These are phyloP conservation scores for Meloidogyne exigua DNA, from an alignment of 1,140 invertebrate genomes.

Conservation along the genomic window DNA sequence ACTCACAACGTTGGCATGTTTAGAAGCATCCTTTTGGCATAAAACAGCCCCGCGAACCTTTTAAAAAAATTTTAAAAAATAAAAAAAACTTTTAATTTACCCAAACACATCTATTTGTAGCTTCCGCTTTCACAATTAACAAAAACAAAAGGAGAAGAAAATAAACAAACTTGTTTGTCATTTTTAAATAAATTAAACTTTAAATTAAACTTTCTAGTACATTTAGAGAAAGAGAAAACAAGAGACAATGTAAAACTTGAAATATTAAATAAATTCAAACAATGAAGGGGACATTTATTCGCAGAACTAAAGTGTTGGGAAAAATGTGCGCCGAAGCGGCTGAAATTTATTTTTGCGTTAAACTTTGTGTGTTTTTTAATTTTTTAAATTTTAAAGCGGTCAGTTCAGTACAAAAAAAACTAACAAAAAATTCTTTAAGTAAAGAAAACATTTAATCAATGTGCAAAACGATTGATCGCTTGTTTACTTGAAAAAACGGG, in stretches of 20 bases:
- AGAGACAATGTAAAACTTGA: no score
- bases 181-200: not conserved
- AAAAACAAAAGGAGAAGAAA: not conserved
- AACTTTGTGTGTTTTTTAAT: no score
- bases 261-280: no score
- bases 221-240: no score
- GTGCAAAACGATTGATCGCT: not conserved
- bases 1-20: slow-evolving; percentile 37
- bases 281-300: no score
- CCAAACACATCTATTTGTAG: slow-evolving; percentile 20
- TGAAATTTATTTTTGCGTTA: no score
- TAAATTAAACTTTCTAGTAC: not conserved
- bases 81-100: not conserved
- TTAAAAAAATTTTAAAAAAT: not conserved
- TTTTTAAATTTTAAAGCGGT: no score
- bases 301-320: no score
- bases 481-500: not conserved
- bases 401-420: no score
- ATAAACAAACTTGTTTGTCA: no score
- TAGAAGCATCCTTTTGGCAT: slow-evolving; percentile 35
- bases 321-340: no score
- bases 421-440: no score
- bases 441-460: not conserved
- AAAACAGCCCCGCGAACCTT: slow-evolving; percentile 36
- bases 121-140: not conserved